Evolutionary conservation across 2,888 invertebrate species (phyloP).

Genomic region (Eudasyphora cyanicolor): DNA sequence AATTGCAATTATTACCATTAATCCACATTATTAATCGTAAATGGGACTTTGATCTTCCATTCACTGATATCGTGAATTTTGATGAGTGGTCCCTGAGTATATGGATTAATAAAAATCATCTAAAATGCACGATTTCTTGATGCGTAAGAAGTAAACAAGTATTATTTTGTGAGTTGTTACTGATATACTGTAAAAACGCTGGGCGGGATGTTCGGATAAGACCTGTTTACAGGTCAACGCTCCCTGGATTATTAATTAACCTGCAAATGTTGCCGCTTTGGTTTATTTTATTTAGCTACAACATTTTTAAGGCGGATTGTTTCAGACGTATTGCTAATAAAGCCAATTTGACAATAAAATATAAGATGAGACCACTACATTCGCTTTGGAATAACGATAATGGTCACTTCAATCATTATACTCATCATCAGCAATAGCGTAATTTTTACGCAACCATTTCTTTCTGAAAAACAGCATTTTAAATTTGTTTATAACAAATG

Average conservation of each 20-base stretch:
- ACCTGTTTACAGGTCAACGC: background rate
- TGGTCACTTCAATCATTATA: background rate
- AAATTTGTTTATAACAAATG: constrained; percentile 58
- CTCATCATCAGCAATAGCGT: background rate
- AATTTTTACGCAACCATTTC: constrained; percentile 48
- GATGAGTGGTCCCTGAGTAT: no score
- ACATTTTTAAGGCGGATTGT: background rate
- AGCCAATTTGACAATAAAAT: constrained; percentile 6
- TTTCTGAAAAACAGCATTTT: background rate
- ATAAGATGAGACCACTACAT: background rate
- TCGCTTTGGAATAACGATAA: constrained; percentile 2
- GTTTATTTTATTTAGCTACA: background rate
- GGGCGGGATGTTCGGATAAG: no score
- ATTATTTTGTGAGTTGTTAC: no score
- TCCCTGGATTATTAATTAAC: background rate
- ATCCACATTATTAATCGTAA: no score
- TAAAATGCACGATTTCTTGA: no score
- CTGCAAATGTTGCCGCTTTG: constrained; percentile 1
- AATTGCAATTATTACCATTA: no score
- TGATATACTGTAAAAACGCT: no score
- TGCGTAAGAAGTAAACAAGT: no score
- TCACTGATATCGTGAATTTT: no score
- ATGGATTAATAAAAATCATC: no score
- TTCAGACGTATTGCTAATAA: background rate
- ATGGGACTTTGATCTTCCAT: no score